Base-by-base conservation (phyloP, 2,797 vertebrate species). In the Typhlichthys subterraneus region DNA sequence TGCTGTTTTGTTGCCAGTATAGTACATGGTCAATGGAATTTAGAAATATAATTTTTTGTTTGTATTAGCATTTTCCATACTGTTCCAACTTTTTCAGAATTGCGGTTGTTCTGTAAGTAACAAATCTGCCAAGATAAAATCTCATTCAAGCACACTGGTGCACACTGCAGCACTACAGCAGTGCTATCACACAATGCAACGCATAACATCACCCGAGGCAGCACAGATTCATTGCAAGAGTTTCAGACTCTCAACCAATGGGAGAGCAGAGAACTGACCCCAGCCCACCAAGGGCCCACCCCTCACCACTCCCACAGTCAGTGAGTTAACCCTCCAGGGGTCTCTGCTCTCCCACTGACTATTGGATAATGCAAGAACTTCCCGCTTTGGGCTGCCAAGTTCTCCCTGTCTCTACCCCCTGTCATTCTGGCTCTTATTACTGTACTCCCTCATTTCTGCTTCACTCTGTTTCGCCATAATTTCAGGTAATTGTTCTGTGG, bases 291-390 rank as follows among this genome's bases (percentile, higher is more conserved):
- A 50, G 19, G 56, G 50, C 58, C 57, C 17, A 14, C 53, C 69
- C 52, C 48, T 60, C 17, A 67, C 52, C 19, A 45, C 56, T 54
- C 70, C 57, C 59, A 74, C 67, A 72, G 19, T 46, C 45, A 73
- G 53, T 49, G 29, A 57, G 47, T 56, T 64, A 19, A 15, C 50
- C 53, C 60, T 61, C 56, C 48, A 55, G 31, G 56, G 54, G 19
- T 49, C 38, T 63, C 48, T 48, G 29, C 54, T 14, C 59, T 69
- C 67, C 67, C 67, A 70, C 61, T 54, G 53, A 55, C 60, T 59
- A 15, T 12, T 59, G 56, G 45, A 17, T 49, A 63, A 23, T 56
- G 68, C 49, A 59, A 29, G 38, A 54, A 53, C 19, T 59, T 71
- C 10, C 56, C 46, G 38, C 46, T 50, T 12, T 57, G 15, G 1